Evolutionary conservation across 2,888 invertebrate species (phyloP).

Genomic region (Ochropleura plecta): DNA sequence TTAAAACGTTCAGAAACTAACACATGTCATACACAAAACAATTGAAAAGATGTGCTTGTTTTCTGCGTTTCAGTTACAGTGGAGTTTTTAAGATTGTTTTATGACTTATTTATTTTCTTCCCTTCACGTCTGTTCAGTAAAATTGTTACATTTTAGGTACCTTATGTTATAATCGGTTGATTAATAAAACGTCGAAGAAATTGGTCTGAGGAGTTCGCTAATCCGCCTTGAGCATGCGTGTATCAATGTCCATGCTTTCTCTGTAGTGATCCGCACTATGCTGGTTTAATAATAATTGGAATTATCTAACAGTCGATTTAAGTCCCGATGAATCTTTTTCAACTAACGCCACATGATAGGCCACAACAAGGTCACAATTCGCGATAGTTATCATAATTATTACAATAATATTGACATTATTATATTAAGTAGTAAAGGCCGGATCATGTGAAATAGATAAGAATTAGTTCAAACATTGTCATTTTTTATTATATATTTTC

Average conservation of each 20-base stretch:
- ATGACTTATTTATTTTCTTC: too few relatives aligned
- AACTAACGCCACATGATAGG: not conserved
- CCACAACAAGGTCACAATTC: slow-evolving; percentile 16
- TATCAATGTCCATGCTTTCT: not conserved
- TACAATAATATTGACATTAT: slow-evolving; percentile 33
- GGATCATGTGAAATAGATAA: slow-evolving; percentile 27
- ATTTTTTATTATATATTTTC: not conserved
- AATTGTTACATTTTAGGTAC: too few relatives aligned
- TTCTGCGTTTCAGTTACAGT: too few relatives aligned
- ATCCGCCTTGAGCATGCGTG: too few relatives aligned
- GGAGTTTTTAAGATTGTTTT: too few relatives aligned
- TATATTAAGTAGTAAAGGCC: slow-evolving; percentile 16
- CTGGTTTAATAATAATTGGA: not conserved
- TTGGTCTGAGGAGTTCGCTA: too few relatives aligned
- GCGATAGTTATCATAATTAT: slow-evolving; percentile 18
- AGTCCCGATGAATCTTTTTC: not conserved
- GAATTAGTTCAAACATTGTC: slow-evolving; percentile 20
- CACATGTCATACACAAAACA: too few relatives aligned
- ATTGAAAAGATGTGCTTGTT: too few relatives aligned
- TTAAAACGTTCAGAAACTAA: too few relatives aligned
- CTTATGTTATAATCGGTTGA: too few relatives aligned
- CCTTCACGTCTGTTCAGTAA: too few relatives aligned
- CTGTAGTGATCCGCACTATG: not conserved
- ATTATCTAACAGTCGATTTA: not conserved
- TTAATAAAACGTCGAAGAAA: too few relatives aligned